Base-by-base conservation (phyloP, 2,888 invertebrate species). In the Xanthostigma xanthostigma region DNA sequence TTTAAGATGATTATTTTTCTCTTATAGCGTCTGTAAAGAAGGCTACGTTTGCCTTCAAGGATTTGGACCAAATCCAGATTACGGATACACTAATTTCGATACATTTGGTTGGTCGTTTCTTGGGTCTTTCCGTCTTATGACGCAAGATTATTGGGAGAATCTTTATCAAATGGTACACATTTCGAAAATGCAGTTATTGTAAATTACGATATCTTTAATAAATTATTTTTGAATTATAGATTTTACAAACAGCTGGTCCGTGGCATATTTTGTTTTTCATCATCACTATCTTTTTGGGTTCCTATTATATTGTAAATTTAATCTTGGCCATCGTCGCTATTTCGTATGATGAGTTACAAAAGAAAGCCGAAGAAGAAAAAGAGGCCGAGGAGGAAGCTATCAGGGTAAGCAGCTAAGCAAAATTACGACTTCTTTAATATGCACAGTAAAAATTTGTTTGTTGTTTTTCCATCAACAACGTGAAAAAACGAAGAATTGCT, bases 241-340 rank as follows among this genome's bases (percentile, higher is more conserved):
- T 95, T 61, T 75, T 97, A 64, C 77, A 94, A 68, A 89, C 94
- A 56, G 92, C 93, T 60, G 96, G 96, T 54, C 92, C 94, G 53
- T 92, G 91, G 90, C 95, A 97, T 72, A 92, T 95, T 80, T 72
- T 94, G 63, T 97, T 96, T 78, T 97, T 97, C 76, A 90, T 96
- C 64, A 88, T 96, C 59, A 95, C 95, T 69, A 96, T 97, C 74
- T 93, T 97, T 75, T 79, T 97, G 69, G 96, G 96, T 62, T 96
- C 95, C 55, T 96, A 95, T 77, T 97, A 96, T 76, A 84, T 97
- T 65, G 93, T 97, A 66, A 97, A 97, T 75, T 83, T 97, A 77
- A 97, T 96, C 71, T 84, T 97, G 77, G 96, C 96, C 69, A 96
- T 97, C 71, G 96, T 96, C 72, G 95, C 96, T 62, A 96, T 96